Base-by-base conservation (phyloP, 2,113 vertebrate genomes). In the Ranitomeya variabilis region DNA sequence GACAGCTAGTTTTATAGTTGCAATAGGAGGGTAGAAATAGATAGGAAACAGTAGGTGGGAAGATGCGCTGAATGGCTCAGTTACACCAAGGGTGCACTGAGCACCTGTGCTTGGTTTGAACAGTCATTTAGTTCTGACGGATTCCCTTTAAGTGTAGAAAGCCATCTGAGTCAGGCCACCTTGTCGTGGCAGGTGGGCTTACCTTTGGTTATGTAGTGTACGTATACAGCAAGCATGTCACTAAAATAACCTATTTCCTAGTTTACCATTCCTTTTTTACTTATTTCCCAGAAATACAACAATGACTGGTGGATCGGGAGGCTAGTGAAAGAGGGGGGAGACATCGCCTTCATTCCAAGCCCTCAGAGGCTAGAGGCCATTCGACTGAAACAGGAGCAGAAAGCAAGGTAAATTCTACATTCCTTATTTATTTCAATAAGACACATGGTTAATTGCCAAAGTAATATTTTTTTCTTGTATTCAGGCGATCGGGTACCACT, bases 261-360 rank as follows among this genome's bases (percentile, higher is more conserved):
- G 14, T 11, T 57, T 15, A 80, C 54, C 21, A 2, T 59, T 14
- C 74, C 15, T 5, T 51, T 87, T 23, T 80, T 26, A 21, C 64
- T 19, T 16, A 16, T 51, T 71, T 31, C 0, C 81, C 92, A 98
- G 97, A 98, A 98, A 93, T 98, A 97, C 94, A 99, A 97, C 90
- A 98, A 98, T 95, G 97, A 98, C 92, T 99, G 97, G 97, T 99
- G 97, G 97, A 98, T 99, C 83, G 97, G 97, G 76, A 93, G 97
- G 93, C 94, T 98, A 94, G 97, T 98, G 82, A 98, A 99, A 90
- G 97, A 99, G 92, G 97, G 97, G 66, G 97, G 97, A 19, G 97
- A 98, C 93, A 97, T 98, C 92, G 94, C 96, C 93, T 98, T 98
- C 94, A 97, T 99, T 92, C 97, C 97, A 93, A 98, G 97, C 94